A percentile compares a stretch with the other conserved stretches of the same genome.
These are phyloP conservation scores for Laspeyria flexula DNA, from an alignment of 2,888 invertebrate genomes.

Conservation along the genomic window DNA sequence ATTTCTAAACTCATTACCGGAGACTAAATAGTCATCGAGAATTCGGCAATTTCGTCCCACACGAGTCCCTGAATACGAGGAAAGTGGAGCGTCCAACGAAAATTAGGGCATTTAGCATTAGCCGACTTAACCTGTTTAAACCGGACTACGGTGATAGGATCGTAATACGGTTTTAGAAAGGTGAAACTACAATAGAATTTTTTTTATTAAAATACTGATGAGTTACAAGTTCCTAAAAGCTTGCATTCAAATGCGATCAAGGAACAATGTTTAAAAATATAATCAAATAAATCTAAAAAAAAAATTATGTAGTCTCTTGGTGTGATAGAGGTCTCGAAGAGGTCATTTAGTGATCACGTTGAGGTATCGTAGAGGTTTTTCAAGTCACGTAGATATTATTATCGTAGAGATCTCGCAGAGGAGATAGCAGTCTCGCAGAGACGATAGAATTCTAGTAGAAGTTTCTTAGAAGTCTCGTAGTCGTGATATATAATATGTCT, in stretches of 20 bases:
- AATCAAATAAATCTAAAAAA: too few species aligned
- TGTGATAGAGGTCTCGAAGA: too few species aligned
- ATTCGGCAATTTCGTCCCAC: conserved; percentile 13
- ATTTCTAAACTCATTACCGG: conserved; percentile 10
- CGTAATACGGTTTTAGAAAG: background rate
- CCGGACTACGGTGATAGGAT: conserved; percentile 6
- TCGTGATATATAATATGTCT: too few species aligned
- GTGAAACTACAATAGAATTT: background rate
- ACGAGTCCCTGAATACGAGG: conserved; percentile 4
- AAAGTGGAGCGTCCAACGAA: conserved; percentile 22
- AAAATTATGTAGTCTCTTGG: too few species aligned
- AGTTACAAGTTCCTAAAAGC: background rate
- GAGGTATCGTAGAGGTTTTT: too few species aligned
- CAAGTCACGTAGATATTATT: too few species aligned
- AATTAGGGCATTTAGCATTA: conserved; percentile 25
- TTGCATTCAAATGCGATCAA: background rate
- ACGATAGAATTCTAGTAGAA: too few species aligned
- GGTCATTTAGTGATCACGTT: too few species aligned
- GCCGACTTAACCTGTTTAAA: conserved; percentile 22
- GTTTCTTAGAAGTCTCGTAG: too few species aligned
- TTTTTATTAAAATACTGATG: background rate
- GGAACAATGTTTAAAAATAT: too few species aligned
- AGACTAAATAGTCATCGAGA: conserved; percentile 10
- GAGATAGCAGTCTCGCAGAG: too few species aligned
- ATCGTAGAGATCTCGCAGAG: too few species aligned